Base-by-base conservation (phyloP, 2,888 invertebrate genomes). In the Pyrocoelia pectoralis region DNA sequence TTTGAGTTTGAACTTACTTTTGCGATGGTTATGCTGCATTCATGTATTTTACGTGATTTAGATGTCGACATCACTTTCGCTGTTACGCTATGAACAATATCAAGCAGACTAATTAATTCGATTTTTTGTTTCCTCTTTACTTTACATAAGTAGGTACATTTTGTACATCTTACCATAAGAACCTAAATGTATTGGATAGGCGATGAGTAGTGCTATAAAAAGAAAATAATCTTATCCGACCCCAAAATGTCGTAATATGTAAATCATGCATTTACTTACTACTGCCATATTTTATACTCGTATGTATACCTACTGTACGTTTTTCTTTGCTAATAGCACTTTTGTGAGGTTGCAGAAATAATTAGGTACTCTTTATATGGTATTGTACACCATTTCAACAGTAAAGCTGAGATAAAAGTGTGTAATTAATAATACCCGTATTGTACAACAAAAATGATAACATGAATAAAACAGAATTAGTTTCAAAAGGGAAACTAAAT, bases 1-100 rank as follows among this genome's bases (percentile, higher is more conserved):
- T 68, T 68, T 68, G 63, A 68, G 65, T 68, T 62, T 63, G 51
- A 68, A 63, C 62, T 59, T 66, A 68, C 65, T 69, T 69, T 66
- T 67, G 67, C 51, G 57, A 67, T 59, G 66, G 66, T 58, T 61
- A 55, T 57, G 56, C 61, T 52, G 50, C 56, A 53, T 61, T 56
- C 56, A 56, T 52, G 61, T 60, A 61, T 57, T 65, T 53, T 57
- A 54, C 48, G 56, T 57, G 52, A 52, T 61, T 65, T 65, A 61
- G 29, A 61, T 60, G 57, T 65, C 57, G 48, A 61, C 43, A 33
- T 54, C 57, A 17, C 33, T 33, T 33, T 33, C 9, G 33, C n/a
- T 33, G 33, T 33, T n/a, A 33, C 8, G 33, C 8, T 6, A 33
- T 33, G 10, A 33, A 33, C 9, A 33, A 24, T n/a, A 24, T 24